Base-by-base conservation (phyloP, 2,888 invertebrate species). In the Stenotaenia linearis region DNA sequence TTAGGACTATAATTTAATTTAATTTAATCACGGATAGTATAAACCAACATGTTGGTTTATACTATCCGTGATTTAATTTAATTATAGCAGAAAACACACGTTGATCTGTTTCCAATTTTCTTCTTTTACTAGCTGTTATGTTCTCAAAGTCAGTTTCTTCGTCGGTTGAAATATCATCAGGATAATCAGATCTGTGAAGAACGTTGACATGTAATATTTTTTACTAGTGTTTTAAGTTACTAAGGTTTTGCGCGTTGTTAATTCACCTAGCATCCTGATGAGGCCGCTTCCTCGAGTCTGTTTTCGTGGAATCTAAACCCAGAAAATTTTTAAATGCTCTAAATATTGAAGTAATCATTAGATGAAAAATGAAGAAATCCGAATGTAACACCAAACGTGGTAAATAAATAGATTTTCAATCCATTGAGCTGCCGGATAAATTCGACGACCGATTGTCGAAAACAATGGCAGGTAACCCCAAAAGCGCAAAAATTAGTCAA, bases 391-490 rank as follows among this genome's bases (percentile, higher is more conserved):
- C 9, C 40, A 12, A 40, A 40, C 10, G 40, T 40, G 23, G 4
- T 28, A 69, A 69, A 69, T 28, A 1, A 69, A 69, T 69, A 28
- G 25, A 1, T n/a, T 28, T 69, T 69, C 28, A 69, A 1, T 28
- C 28, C 69, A 50, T 50, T 50, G 7, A 50, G 40, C 15, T 40
- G 40, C 40, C 40, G n/a, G 40, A 10, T 12, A 40, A 40, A 12
- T 40, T 40, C 40, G 40, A 40, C n/a, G n/a, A 23, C 56, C 21
- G 23, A 56, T 18, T 18, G 56, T 3, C 56, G 56, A 56, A 56
- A 56, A 56, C n/a, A 28, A 69, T 69, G 69, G 69, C 69, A 69
- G 69, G 25, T n/a, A n/a, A n/a, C n/a, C n/a, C n/a, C 69, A 69
- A 15, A 50, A 50, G 18, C 3, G 21, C n/a, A 50, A 50, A 50